Conservation (phyloP, 2,113 vertebrate genomes). For the Pogonocichla stellata region DNA sequence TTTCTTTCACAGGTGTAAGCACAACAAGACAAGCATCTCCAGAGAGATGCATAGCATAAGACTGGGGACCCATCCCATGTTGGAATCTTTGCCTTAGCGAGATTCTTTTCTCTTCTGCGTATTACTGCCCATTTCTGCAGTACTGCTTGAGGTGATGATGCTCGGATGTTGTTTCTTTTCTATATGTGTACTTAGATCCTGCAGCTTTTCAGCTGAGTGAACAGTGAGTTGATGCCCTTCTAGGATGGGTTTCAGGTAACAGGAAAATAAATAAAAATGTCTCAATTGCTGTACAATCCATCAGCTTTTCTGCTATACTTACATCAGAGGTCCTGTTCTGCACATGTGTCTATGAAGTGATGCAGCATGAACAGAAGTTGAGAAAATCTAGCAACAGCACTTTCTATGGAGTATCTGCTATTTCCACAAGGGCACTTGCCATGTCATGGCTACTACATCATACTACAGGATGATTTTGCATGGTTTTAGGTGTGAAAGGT, state of each 20-base stretch:
- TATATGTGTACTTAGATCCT: accelerated
- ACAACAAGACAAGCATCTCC: neutral
- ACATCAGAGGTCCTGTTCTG: neutral
- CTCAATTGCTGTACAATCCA: neutral
- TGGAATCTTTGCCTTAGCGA: neutral
- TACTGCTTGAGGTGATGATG: neutral
- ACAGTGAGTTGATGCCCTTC: neutral
- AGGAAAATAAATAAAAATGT: neutral
- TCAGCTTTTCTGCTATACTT: neutral
- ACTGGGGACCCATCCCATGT: neutral
- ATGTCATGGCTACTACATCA: neutral
- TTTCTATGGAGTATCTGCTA: accelerated
- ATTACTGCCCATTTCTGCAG: neutral
- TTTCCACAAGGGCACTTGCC: neutral
- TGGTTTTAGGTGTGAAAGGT: neutral
- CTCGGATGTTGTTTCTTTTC: neutral
- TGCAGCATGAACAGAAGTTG: neutral
- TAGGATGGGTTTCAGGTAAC: neutral
- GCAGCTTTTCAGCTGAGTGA: neutral
- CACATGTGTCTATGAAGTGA: neutral
- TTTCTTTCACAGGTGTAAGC: neutral
- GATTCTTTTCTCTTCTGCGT: neutral
- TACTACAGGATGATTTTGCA: neutral
- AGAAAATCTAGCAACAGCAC: neutral
- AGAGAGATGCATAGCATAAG: neutral